Base-by-base conservation (phyloP, 2,888 invertebrate species). In the Nymphalis c-album region DNA sequence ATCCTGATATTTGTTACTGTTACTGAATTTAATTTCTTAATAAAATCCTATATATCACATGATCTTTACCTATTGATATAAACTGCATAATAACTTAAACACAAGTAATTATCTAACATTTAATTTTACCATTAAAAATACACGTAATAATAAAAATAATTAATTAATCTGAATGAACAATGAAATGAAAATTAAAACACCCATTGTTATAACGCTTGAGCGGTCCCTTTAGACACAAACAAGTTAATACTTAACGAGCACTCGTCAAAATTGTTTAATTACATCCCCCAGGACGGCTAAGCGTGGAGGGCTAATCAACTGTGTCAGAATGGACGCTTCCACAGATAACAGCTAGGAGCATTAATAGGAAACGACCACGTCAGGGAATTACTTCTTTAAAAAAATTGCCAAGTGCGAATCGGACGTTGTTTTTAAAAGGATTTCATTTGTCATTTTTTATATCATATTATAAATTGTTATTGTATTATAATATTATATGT, bases 251-350 rank as follows among this genome's bases (percentile, higher is more conserved):
- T 83, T 85, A 87, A 86, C 84, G 87, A 85, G 83, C 71, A 73
- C 80, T 81, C 86, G 81, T 87, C 84, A 87, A 87, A 88, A 86
- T 85, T 85, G 82, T 85, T 87, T 87, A 86, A 88, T 86, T 88
- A 83, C 86, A 79, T 85, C 85, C 84, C 86, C 73, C 58, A 82
- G 84, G 83, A 81, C 80, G 80, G 78, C 83, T 84, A 80, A 84
- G 79, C 82, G 81, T 79, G 80, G 75, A 17, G 73, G 74, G 78
- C 83, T 87, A 85, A 87, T 87, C 87, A 86, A 81, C 78, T 80
- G 81, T 82, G 83, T 80, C 76, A 78, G 77, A 76, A 80, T 73
- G 51, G 77, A 76, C 75, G 65, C 63, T 65, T 68, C 75, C 79
- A 73, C 79, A 76, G 53, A 55, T 55, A 55, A 55, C 53, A 72